These are phyloP conservation scores for Callospermophilus lateralis DNA, from an alignment of 2,113 vertebrate species.

Conservation along the genomic window DNA sequence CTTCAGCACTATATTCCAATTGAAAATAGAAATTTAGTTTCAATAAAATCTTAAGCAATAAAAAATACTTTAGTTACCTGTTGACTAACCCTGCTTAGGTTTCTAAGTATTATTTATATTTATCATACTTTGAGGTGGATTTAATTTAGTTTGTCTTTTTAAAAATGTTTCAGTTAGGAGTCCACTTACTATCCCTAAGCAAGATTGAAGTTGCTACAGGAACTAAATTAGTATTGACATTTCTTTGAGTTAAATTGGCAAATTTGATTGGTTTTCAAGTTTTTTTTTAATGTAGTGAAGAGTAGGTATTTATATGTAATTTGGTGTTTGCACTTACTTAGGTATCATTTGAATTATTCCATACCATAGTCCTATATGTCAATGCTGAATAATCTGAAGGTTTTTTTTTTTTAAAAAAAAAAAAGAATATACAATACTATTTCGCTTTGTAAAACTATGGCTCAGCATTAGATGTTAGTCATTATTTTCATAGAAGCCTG, in stretches of 20 bases:
- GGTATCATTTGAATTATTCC: background rate
- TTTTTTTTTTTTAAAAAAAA: background rate
- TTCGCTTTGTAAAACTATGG: background rate
- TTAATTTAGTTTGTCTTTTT: background rate
- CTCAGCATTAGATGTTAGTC: background rate
- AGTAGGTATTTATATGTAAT: background rate
- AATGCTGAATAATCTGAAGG: background rate
- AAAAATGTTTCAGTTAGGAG: background rate
- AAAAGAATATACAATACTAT: background rate
- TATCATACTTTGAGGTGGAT: background rate
- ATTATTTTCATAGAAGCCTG: background rate
- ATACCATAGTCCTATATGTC: background rate
- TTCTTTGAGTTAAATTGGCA: background rate
- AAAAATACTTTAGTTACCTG: background rate
- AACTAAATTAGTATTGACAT: background rate
- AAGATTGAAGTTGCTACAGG: background rate
- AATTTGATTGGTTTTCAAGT: conserved; percentile 7
- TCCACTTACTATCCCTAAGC: background rate
- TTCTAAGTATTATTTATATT: background rate
- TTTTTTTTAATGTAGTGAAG: background rate
- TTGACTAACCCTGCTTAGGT: background rate
- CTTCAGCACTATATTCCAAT: background rate
- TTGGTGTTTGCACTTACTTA: background rate
- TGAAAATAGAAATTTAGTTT: background rate
- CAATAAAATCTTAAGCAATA: background rate